phyloP scores from a whole-genome alignment of 2,797 vertebrate genomes.

The Rhyacichthys aspro region DNA sequence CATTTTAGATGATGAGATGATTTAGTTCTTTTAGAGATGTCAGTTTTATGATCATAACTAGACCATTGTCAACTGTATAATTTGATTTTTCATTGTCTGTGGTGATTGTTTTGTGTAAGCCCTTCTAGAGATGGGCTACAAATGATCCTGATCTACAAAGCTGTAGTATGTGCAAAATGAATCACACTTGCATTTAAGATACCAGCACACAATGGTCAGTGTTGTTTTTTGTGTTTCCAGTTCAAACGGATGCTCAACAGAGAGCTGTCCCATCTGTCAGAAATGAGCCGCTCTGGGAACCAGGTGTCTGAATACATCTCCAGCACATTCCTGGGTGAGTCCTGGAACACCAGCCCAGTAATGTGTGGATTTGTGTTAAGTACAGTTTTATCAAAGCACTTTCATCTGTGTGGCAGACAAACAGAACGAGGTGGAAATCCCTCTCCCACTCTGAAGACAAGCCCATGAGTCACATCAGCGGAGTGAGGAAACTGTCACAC shows the following conservation, averaged over 20 bases:
- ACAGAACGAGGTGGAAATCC: slow-evolving; percentile 89
- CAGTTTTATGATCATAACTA: no score
- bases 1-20: no score
- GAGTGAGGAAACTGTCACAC: slow-evolving; percentile 84
- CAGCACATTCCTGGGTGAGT: slow-evolving; percentile 90
- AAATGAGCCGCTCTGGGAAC: slow-evolving; percentile 93
- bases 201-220: background rate
- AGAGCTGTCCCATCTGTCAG: slow-evolving; percentile 89
- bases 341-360: slow-evolving; percentile 32
- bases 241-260: slow-evolving; percentile 89
- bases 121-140: no score
- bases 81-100: no score
- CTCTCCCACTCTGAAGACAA: slow-evolving; percentile 85
- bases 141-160: no score
- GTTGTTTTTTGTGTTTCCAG: slow-evolving; percentile 27
- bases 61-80: no score
- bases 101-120: no score
- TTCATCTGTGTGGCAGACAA: slow-evolving; percentile 58
- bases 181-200: no score
- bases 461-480: slow-evolving; percentile 87
- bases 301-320: slow-evolving; percentile 94
- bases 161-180: no score
- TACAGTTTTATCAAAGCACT: background rate
- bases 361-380: background rate
- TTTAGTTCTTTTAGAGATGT: no score